Evolutionary conservation across 2,888 invertebrate species (phyloP), one percentile per base, ranked within the genome.

Genomic region (Oscheius onirici): DNA sequence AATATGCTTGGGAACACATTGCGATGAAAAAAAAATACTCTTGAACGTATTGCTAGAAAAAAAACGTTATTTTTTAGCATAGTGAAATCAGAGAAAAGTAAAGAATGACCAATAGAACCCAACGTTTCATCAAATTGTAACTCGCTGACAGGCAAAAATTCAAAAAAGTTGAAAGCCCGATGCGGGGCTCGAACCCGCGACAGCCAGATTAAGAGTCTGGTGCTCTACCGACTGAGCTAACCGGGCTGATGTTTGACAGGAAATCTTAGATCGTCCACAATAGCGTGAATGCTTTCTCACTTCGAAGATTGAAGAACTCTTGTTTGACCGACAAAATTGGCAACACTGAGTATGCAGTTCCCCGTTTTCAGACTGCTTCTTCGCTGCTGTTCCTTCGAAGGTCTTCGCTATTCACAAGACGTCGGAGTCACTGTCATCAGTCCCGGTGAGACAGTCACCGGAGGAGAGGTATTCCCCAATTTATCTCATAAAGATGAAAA

Each of bases 171-270:
- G 34, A 6, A 6, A 83, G 83, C 83, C 82, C 83, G 80, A 83
- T 83, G 82, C 82, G 84, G 83, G 84, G 83, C 84, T 84, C 84
- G 83, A 84, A 84, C 83, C 84, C 84, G 83, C 82, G 83, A 83
- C 83, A 83, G 77, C 83, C 83, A 83, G 83, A 83, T 83, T 83
- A 83, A 83, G 83, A 83, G 83, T 83, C 83, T 83, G 83, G 83
- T 83, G 83, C 83, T 83, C 83, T 83, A 83, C 83, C 83, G 83
- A 83, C 84, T 84, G 83, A 84, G 84, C 83, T 84, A 84, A 84
- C 83, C 83, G 82, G 81, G 78, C 81, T 34, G 34, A 34, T 34
- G 34, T n/a, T n/a, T n/a, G n/a, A n/a, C n/a, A n/a, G n/a, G n/a
- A n/a, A n/a, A n/a, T n/a, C n/a, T n/a, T n/a, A n/a, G n/a, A n/a